Conservation (phyloP, 1,140 invertebrate genomes). For the Trypoxylus dichotomus region DNA sequence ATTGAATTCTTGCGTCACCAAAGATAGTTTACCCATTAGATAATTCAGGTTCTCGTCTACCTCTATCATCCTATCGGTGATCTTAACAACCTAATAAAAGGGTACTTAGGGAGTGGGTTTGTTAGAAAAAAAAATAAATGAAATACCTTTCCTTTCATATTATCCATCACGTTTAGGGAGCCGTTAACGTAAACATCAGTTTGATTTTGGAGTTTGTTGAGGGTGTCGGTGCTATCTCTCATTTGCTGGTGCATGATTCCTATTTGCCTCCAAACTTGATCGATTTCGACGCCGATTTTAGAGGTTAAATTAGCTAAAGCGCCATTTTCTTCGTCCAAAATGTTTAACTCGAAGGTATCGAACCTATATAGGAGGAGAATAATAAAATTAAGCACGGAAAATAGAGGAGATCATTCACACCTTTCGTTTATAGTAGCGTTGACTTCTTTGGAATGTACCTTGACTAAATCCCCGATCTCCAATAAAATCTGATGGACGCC, state of each 20-base stretch:
- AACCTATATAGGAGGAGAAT: constrained; percentile 58
- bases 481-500: constrained; percentile 81
- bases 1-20: constrained; percentile 85
- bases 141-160: constrained; percentile 75
- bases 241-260: constrained; percentile 87
- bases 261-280: constrained; percentile 84
- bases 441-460: constrained; percentile 65
- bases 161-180: constrained; percentile 77
- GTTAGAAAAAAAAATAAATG: background rate
- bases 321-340: constrained; percentile 74
- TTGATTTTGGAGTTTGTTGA: constrained; percentile 76
- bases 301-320: constrained; percentile 73
- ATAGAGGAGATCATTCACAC: constrained; percentile 41
- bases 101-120: too few species aligned
- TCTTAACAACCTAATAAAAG: constrained; percentile 64
- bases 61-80: constrained; percentile 78
- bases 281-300: constrained; percentile 80
- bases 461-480: constrained; percentile 74
- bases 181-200: constrained; percentile 81
- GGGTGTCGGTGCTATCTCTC: constrained; percentile 69
- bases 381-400: background rate
- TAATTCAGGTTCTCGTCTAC: constrained; percentile 86
- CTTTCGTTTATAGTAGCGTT: constrained; percentile 68
- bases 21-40: constrained; percentile 74
- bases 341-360: constrained; percentile 66